These are phyloP conservation scores for Anabacerthia variegaticeps DNA, from an alignment of 2,797 vertebrate genomes.

Conservation along the genomic window DNA sequence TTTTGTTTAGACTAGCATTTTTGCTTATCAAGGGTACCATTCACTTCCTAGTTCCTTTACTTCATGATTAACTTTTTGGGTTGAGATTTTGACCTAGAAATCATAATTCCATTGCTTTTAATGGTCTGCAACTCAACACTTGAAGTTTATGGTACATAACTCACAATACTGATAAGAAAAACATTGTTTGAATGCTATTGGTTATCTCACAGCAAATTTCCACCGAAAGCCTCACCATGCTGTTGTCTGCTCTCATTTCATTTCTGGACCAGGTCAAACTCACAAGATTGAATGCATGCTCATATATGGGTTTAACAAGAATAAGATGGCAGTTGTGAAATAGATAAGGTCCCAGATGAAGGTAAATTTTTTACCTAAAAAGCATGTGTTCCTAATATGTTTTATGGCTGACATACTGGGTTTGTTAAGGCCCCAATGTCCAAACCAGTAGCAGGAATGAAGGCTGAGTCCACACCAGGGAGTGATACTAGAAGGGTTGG, in stretches of 20 bases:
- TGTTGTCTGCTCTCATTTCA: not conserved
- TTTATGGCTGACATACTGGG: not conserved
- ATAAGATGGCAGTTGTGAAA: not conserved
- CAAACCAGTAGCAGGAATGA: not conserved
- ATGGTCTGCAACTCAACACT: not conserved
- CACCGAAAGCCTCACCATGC: not conserved
- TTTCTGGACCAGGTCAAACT: not conserved
- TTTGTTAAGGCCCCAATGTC: not conserved
- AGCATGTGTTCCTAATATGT: not conserved
- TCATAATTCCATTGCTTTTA: not conserved
- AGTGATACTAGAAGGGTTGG: not conserved
- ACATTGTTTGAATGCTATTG: not conserved
- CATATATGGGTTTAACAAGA: not conserved
- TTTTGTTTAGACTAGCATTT: constrained; percentile 34
- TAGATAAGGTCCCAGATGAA: not conserved
- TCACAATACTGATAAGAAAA: not conserved
- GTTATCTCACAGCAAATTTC: not conserved
- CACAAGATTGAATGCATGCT: not conserved
- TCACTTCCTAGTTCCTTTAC: not conserved
- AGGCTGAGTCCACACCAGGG: not conserved
- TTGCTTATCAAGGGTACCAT: constrained; percentile 24
- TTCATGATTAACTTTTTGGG: not conserved
- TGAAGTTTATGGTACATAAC: not conserved
- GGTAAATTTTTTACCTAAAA: not conserved
- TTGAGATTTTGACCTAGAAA: not conserved